phyloP scores from a whole-genome alignment of 2,113 vertebrate species.

The Ochotona curzoniae region DNA sequence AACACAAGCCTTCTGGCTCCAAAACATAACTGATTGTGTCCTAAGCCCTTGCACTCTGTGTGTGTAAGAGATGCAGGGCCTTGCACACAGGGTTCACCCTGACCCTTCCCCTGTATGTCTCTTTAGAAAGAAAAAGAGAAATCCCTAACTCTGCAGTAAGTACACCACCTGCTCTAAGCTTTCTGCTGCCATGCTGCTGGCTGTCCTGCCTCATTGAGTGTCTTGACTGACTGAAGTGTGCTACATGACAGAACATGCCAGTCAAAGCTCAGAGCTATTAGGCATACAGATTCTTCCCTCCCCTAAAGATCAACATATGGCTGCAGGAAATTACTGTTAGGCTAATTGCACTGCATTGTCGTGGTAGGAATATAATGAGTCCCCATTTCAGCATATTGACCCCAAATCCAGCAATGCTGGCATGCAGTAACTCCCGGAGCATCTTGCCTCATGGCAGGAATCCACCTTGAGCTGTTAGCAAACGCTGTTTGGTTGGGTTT shows the following conservation, averaged over 20 bases:
- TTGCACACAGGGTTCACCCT: slow-evolving; percentile 79
- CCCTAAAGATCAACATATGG: slow-evolving; percentile 55
- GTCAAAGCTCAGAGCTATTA: slow-evolving; percentile 53
- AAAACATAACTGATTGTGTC: slow-evolving; percentile 90
- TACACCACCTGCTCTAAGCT: slow-evolving; percentile 34
- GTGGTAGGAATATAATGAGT: slow-evolving; percentile 56
- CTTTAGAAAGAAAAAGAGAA: slow-evolving; percentile 71
- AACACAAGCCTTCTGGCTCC: slow-evolving; percentile 77
- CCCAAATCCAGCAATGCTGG: slow-evolving; percentile 1
- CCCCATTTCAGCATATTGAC: slow-evolving; percentile 57
- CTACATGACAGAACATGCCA: slow-evolving; percentile 19
- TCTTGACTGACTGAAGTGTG: slow-evolving; percentile 45
- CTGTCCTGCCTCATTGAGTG: neutral
- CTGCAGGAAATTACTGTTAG: slow-evolving; percentile 68
- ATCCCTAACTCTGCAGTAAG: slow-evolving; percentile 55
- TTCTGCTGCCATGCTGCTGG: neutral
- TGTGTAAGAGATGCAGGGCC: slow-evolving; percentile 81
- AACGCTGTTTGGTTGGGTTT: slow-evolving; percentile 22
- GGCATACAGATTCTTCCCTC: slow-evolving; percentile 52
- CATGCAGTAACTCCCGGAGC: slow-evolving; percentile 29
- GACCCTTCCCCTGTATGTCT: slow-evolving; percentile 88
- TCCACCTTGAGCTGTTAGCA: slow-evolving; percentile 63
- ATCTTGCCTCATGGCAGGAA: slow-evolving; percentile 59
- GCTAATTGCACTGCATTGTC: slow-evolving; percentile 61
- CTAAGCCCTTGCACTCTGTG: slow-evolving; percentile 87